phyloP scores from a whole-genome alignment of 2,113 vertebrate species.

The Perca schrenkii region DNA sequence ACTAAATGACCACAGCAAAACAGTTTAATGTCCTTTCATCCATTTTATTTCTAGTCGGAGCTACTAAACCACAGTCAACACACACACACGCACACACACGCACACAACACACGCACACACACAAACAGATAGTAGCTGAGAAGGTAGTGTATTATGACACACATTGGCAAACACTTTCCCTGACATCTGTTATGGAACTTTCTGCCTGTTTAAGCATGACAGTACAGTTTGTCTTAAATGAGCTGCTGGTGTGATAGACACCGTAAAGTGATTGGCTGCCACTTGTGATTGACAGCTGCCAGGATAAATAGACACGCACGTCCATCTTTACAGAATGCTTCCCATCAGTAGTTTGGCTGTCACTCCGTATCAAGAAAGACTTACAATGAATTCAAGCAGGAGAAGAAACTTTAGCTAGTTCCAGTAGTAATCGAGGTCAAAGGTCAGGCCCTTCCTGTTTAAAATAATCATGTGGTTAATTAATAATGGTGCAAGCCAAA shows the following conservation, averaged over 20 bases:
- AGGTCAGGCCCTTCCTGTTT: not conserved
- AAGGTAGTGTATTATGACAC: constrained; percentile 11
- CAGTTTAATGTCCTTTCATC: no score
- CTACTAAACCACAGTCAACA: no score
- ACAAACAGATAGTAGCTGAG: not conserved
- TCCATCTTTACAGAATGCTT: not conserved
- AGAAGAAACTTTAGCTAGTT: not conserved
- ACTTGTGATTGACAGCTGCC: constrained; percentile 30
- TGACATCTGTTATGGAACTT: constrained; percentile 28
- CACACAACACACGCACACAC: not conserved
- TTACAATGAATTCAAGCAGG: not conserved
- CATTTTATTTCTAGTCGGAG: no score
- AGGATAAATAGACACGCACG: not conserved
- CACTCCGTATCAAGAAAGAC: not conserved
- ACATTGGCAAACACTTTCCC: constrained; percentile 11
- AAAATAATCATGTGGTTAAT: not conserved
- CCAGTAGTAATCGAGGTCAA: not conserved
- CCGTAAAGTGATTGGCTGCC: not conserved
- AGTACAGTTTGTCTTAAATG: not conserved
- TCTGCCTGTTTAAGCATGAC: not conserved
- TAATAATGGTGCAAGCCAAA: not conserved
- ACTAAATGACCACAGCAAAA: no score
- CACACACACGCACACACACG: not conserved
- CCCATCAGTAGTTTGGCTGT: not conserved
- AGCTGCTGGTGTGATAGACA: not conserved